Evolutionary conservation across 2,113 vertebrate species (phyloP).

Genomic region (Phalacrocorax carbo): DNA sequence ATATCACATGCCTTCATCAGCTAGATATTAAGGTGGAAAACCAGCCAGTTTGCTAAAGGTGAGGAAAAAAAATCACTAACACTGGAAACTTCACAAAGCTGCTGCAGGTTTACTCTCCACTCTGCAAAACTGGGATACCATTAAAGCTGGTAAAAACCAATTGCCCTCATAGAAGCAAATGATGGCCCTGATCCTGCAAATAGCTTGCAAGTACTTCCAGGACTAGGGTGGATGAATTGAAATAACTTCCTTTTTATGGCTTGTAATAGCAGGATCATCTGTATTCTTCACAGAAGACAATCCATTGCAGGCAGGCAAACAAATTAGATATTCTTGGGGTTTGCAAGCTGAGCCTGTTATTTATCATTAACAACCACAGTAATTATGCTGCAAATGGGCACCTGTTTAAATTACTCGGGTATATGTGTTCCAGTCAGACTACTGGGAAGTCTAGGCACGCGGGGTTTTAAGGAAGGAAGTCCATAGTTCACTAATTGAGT

Average conservation of each 20-base stretch:
- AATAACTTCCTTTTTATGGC: background rate
- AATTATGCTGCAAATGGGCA: background rate
- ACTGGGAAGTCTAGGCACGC: background rate
- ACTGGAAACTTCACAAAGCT: background rate
- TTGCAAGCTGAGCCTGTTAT: background rate
- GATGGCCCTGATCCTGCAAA: background rate
- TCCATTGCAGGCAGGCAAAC: background rate
- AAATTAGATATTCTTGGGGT: background rate
- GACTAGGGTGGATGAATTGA: background rate
- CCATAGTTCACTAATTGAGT: background rate
- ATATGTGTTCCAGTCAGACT: background rate
- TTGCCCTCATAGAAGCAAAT: background rate
- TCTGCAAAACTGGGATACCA: background rate
- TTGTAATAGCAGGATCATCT: background rate
- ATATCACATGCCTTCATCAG: background rate
- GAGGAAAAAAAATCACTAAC: background rate
- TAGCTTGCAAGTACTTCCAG: background rate
- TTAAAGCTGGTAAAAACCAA: background rate
- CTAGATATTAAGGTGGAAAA: background rate
- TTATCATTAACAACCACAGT: constrained; percentile 25
- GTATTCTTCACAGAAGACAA: background rate
- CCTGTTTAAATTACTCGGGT: background rate
- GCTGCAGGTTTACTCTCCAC: background rate
- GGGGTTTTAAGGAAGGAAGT: background rate
- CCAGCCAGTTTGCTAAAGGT: rapidly evolving